Evolutionary conservation across 2,888 invertebrate species (phyloP).

Genomic region (Helicoverpa assulta): DNA sequence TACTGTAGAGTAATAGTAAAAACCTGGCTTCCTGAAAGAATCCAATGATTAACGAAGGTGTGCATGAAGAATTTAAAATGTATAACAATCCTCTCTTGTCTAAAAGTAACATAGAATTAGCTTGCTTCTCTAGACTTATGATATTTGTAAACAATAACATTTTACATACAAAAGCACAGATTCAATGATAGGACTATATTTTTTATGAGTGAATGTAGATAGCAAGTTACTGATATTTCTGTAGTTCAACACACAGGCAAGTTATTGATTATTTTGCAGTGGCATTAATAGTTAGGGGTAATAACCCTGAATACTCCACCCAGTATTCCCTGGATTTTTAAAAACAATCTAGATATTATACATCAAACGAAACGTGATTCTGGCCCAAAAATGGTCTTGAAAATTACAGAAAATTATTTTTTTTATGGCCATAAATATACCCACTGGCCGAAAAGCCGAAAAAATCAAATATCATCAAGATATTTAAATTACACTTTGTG

Average conservation of each 20-base stretch:
- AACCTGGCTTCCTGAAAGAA: background rate
- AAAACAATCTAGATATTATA: no score
- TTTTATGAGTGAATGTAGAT: background rate
- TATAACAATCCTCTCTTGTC: background rate
- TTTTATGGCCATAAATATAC: background rate
- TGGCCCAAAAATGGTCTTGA: background rate
- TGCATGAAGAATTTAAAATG: background rate
- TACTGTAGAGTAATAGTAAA: background rate
- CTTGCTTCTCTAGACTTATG: background rate
- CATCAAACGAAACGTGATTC: background rate
- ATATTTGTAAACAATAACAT: background rate
- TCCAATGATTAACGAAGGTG: slow-evolving; percentile 2
- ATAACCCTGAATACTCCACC: no score
- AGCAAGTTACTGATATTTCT: background rate
- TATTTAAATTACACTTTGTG: no score
- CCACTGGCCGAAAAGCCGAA: background rate
- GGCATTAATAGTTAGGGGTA: background rate
- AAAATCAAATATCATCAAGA: no score
- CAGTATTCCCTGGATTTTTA: no score
- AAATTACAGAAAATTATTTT: background rate
- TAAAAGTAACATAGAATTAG: slow-evolving; percentile 10
- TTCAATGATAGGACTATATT: background rate
- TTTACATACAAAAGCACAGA: background rate
- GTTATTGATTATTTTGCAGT: background rate
- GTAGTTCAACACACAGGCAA: background rate